Percentiles rank a stretch among this genome's conserved stretches.
phyloP scores from a whole-genome alignment of 1,140 invertebrate genomes.

The Tribolium madens region DNA sequence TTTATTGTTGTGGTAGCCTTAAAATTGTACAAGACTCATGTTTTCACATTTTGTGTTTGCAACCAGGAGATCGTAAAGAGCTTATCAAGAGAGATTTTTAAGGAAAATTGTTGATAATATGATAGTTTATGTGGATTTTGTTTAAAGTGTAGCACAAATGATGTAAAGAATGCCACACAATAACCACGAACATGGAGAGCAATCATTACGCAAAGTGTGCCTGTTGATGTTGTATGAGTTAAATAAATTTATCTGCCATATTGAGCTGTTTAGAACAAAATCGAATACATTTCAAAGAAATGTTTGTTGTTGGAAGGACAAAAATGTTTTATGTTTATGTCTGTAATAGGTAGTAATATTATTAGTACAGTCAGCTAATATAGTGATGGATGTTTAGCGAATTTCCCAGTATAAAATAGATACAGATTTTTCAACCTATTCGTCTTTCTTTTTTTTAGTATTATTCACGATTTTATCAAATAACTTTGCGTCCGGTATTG shows the following conservation, averaged over 20 bases:
- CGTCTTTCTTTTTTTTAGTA: background rate
- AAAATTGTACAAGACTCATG: conserved; percentile 10
- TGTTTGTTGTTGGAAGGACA: conserved; percentile 58
- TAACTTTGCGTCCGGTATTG: conserved; percentile 52
- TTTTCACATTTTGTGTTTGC: conserved; percentile 7
- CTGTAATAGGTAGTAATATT: conserved; percentile 60
- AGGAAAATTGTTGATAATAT: conserved; percentile 1
- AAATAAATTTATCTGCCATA: conserved; percentile 22
- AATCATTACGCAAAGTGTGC: conserved; percentile 37
- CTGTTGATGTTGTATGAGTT: conserved; percentile 28
- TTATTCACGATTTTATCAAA: background rate
- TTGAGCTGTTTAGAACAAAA: conserved; percentile 38
- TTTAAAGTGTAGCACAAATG: conserved; percentile 14
- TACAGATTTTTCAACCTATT: conserved; percentile 29
- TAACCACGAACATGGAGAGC: conserved; percentile 18
- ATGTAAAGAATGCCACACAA: conserved; percentile 34
- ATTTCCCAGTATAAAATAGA: conserved; percentile 48
- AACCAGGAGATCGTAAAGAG: conserved; percentile 11
- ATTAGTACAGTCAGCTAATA: conserved; percentile 50
- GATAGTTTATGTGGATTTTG: conserved; percentile 27
- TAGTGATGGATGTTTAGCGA: conserved; percentile 59
- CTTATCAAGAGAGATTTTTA: conserved; percentile 14
- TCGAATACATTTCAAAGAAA: conserved; percentile 61
- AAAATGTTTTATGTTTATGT: conserved; percentile 62
- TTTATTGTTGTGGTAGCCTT: conserved; percentile 38